These are phyloP conservation scores for Cylas formicarius DNA, from an alignment of 1,140 invertebrate species.

Conservation along the genomic window DNA sequence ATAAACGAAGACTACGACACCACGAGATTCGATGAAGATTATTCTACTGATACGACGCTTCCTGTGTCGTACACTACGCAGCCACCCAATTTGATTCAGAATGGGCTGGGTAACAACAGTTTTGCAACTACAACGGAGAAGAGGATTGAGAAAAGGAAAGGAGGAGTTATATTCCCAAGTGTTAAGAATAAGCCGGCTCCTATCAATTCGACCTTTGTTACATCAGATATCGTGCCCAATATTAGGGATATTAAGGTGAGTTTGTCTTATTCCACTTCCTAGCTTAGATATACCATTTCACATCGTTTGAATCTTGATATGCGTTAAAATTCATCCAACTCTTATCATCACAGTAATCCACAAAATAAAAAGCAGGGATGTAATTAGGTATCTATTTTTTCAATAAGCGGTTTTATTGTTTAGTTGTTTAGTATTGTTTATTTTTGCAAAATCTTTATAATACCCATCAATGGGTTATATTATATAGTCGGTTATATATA, in stretches of 20 bases:
- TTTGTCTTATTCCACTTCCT: too few relatives aligned
- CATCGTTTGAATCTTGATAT: too few relatives aligned
- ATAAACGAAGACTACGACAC: constrained; percentile 64
- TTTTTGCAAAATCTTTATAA: too few relatives aligned
- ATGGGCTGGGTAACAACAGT: constrained; percentile 37
- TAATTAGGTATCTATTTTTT: too few relatives aligned
- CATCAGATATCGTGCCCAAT: constrained; percentile 59
- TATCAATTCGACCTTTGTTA: constrained; percentile 72
- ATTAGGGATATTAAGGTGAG: constrained; percentile 79
- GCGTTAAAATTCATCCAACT: too few relatives aligned
- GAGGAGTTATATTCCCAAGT: constrained; percentile 80
- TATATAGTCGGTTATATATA: too few relatives aligned
- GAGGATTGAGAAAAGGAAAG: constrained; percentile 52
- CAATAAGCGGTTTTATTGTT: too few relatives aligned
- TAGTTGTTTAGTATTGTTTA: too few relatives aligned
- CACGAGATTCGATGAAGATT: constrained; percentile 36
- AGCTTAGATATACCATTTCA: too few relatives aligned
- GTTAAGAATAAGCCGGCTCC: constrained; percentile 82
- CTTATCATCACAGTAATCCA: too few relatives aligned
- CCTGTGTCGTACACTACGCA: constrained; percentile 39
- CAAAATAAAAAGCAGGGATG: too few relatives aligned
- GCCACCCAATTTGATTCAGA: constrained; percentile 31
- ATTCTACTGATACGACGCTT: constrained; percentile 36
- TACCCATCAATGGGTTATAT: too few relatives aligned
- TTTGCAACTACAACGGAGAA: constrained; percentile 43